Base-by-base conservation (phyloP, 2,113 vertebrate species). In the Clupea harengus region DNA sequence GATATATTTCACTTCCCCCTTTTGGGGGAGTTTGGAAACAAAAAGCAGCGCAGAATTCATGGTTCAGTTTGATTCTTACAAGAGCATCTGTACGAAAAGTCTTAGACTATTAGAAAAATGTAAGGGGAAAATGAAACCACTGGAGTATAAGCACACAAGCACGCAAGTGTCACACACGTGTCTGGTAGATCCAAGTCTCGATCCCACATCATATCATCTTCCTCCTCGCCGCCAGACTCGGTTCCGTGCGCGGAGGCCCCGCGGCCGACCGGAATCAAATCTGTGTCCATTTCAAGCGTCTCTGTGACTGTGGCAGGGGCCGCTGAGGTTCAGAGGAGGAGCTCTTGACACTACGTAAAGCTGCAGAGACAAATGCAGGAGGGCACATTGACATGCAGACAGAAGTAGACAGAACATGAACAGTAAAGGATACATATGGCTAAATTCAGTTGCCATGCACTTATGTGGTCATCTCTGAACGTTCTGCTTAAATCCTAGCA, bases 211-310 rank as follows among this genome's bases (percentile, higher is more conserved):
- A 81, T 13, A 9, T 86, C 86, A 13, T 54, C 88, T 0, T 82
- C 84, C 11, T 86, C 86, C 8, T 54, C 88, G 18, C 87, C 89
- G 15, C 85, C 83, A 7, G 57, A 8, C 60, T 90, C 89, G 54
- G 83, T 87, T 20, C 89, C 89, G 81, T 22, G 88, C 0, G 81
- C 83, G 39, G 89, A 90, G 81, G 88, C 89, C 10, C 89, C 89
- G 0, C 84, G 67, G 7, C 89, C 89, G 18, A 87, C 86, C 5
- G 89, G 89, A 0, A 89, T 39, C 39, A 54, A 75, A 2, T 84
- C 46, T 5, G 87, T 75, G 0, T 87, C 86, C 84, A 86, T 86
- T 11, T 86, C 84, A 2, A 64, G 32, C 52, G n/a, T 32, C 25
- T 13, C 9, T 2, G 15, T 72, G 25, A 4, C 28, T 32, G n/a